Evolutionary conservation across 2,888 invertebrate species (phyloP).

Genomic region (Brachypalpus laphriformis): DNA sequence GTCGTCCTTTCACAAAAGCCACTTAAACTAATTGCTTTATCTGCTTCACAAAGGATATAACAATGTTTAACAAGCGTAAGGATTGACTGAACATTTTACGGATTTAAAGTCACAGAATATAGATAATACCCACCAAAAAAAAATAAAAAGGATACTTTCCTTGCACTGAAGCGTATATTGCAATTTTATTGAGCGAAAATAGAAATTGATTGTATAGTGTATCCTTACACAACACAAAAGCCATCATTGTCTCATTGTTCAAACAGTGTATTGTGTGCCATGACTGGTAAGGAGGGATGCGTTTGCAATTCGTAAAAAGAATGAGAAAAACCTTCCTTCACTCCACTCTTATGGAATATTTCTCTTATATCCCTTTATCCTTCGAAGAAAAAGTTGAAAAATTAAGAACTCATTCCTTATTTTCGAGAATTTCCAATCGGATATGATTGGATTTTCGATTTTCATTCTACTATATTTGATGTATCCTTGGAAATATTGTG

Average conservation of each 20-base stretch:
- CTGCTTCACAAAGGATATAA: slow-evolving; percentile 4
- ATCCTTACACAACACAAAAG: slow-evolving; percentile 17
- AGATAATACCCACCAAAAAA: background rate
- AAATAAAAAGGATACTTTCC: slow-evolving; percentile 9
- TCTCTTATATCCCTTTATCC: slow-evolving; percentile 14
- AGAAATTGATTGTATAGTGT: background rate
- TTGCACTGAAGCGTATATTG: background rate
- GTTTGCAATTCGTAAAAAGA: slow-evolving; percentile 13
- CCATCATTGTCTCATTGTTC: slow-evolving; percentile 44
- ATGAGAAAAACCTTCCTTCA: slow-evolving; percentile 1
- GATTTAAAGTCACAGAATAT: background rate
- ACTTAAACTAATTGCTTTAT: slow-evolving; percentile 46
- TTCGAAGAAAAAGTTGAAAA: slow-evolving; percentile 16
- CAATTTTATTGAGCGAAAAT: slow-evolving; percentile 30
- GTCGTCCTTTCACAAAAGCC: background rate
- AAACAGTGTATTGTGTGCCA: slow-evolving; percentile 32
- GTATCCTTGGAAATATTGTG: slow-evolving; percentile 14
- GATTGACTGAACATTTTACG: slow-evolving; percentile 9
- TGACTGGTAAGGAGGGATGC: slow-evolving; percentile 24
- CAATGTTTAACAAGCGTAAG: background rate
- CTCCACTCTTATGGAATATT: background rate
- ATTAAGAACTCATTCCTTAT: slow-evolving; percentile 37
- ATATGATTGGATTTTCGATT: slow-evolving; percentile 63
- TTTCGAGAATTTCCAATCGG: slow-evolving; percentile 40
- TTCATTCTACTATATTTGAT: slow-evolving; percentile 11